Evolutionary conservation across 2,888 invertebrate genomes (phyloP), one percentile per base, ranked within the genome.

Genomic region (Lampropteryx suffumata): DNA sequence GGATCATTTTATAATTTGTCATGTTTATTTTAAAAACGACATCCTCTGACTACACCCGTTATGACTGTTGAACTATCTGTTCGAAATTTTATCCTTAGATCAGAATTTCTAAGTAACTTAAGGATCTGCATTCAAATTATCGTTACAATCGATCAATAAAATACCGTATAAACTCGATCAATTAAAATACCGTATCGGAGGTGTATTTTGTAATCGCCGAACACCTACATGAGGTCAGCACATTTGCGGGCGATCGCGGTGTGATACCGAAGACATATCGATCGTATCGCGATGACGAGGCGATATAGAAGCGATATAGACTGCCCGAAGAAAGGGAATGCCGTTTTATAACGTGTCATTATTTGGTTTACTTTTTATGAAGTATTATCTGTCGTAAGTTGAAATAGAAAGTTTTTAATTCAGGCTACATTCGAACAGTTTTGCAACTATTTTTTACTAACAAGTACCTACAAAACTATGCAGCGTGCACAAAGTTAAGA

Each of bases 221-320:
- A 85, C 84, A 86, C 85, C 82, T 79, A 79, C 74, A 65, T 89
- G 89, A 90, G 72, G 80, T 86, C 84, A 87, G 88, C 89, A 84
- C 71, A 79, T 83, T 84, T 48, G 70, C 73, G 81, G 82, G 79
- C 85, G 89, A 88, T 89, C 87, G 84, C 86, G 79, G 79, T 82
- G 74, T 85, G 89, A 89, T 88, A 88, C 86, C 77, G 75, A 67
- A 79, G 73, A 76, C 78, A 63, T 79, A 86, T 87, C 84, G 89
- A 90, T 87, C 82, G 61, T 79, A 88, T 87, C 89, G 76, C 67
- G 57, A 70, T 90, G 89, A 90, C 90, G 71, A 64, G 59, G 88
- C 88, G 72, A 67, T 84, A 86, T 83, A 5, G 17, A 30, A 40
- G 45, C 45, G 41, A 41, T 76, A 76, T 79, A 75, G 77, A 84